Evolutionary conservation across 1,140 invertebrate genomes (phyloP), one percentile per base, ranked within the genome.

Genomic region (Drosophila bocki): DNA sequence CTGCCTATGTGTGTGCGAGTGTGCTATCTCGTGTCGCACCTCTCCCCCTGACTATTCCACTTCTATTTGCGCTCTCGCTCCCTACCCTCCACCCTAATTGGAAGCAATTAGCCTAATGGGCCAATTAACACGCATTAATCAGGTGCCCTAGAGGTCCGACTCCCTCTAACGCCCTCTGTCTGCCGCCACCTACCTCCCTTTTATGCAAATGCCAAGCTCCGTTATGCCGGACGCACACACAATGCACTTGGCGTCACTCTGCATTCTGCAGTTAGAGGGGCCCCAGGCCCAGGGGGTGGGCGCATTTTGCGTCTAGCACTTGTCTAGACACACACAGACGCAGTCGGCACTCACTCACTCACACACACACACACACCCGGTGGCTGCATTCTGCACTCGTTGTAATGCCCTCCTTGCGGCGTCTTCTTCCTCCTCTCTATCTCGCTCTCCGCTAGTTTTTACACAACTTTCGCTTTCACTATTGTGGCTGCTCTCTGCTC

Each of bases 401-500:
- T 83, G 82, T 82, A 87, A 87, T 63, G 61, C 79, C 79, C 69
- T 75, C 78, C 54, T 78, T 64, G 48, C 48, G 37, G 63, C 75
- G 47, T 75, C 75, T 22, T 65, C 64, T 42, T 63, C 47, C 47
- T 67, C 51, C 44, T 63, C 50, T 19, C 54, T 41, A 33, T 58
- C 70, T 80, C 22, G 29, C 72, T 78, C 80, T 75, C 62, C 11
- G 58, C 65, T 88, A 90, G 84, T 90, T 88, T 87, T 88, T 84
- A 84, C 81, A 88, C 70, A 90, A 88, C 84, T 84, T 88, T 88
- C 84, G 69, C 81, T 87, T 88, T 87, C 80, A 59, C 22, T 77
- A 47, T 26, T 68, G 53, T 62, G 50, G 68, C 68, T 75, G 50
- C 53, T 44, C 53, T 70, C 9, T 26, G 33, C 47, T 47, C 58